Conservation (phyloP, 2,113 vertebrate genomes). For the Seriola aureovittata region DNA sequence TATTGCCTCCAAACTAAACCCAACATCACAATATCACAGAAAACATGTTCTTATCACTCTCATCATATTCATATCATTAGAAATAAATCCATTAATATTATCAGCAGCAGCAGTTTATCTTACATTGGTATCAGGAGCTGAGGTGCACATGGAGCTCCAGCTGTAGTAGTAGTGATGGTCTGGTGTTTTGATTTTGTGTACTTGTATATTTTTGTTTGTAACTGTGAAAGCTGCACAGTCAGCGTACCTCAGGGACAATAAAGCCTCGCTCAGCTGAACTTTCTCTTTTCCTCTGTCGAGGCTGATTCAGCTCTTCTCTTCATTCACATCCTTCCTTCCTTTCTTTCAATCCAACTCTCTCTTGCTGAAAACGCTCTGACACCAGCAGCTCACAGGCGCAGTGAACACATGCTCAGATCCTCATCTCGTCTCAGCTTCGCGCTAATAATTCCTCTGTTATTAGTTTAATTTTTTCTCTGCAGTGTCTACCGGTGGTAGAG, state of each 20-base stretch:
- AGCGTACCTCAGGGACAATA: conserved; percentile 4
- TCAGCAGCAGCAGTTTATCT: neutral
- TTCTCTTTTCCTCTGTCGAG: neutral
- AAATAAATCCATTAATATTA: neutral
- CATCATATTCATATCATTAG: neutral
- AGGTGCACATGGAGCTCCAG: neutral
- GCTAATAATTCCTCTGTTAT: neutral
- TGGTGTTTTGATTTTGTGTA: neutral
- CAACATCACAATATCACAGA: neutral
- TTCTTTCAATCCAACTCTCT: conserved; percentile 11
- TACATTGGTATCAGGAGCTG: no score
- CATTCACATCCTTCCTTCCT: conserved; percentile 13
- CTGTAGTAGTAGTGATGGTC: neutral
- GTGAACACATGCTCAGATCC: neutral
- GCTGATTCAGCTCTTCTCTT: conserved; percentile 35
- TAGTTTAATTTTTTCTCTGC: neutral
- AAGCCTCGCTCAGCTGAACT: conserved; percentile 19
- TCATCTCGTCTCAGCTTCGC: neutral
- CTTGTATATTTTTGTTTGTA: conserved; percentile 1
- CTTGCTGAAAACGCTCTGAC: neutral
- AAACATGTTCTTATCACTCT: neutral
- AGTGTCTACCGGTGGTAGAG: neutral
- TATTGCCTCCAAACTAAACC: neutral
- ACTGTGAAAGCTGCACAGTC: conserved; percentile 3
- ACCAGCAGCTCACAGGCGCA: neutral